A percentile compares a stretch with the other conserved stretches of the same genome.
These are phyloP conservation scores for Paracyclopina nana DNA, from an alignment of 1,140 invertebrate genomes.

Conservation along the genomic window DNA sequence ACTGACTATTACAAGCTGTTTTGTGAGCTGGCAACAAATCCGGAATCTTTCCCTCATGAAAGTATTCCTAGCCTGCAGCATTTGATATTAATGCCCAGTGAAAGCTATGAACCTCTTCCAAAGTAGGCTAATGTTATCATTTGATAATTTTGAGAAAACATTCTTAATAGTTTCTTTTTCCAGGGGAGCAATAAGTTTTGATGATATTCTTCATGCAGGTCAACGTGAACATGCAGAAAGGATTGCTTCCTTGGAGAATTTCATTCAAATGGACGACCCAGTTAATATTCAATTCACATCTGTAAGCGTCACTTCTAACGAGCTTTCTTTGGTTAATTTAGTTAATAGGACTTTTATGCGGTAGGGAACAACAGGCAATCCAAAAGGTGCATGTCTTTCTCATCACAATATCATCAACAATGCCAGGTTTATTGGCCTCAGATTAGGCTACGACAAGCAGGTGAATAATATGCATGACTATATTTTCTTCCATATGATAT, in stretches of 20 bases:
- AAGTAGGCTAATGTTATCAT: no score
- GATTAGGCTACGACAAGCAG: conserved; percentile 9
- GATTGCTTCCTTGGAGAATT: conserved; percentile 28
- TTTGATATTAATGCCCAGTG: no score
- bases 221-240: conserved; percentile 22
- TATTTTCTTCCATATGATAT: no score
- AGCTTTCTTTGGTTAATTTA: not conserved
- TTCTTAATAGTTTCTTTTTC: conserved; percentile 22
- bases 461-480: no score
- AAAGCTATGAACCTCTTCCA: no score
- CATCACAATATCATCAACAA: conserved; percentile 17
- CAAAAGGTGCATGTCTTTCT: conserved; percentile 16
- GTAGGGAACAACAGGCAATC: conserved; percentile 16
- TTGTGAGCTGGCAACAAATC: conserved; percentile 25
- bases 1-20: conserved; percentile 49
- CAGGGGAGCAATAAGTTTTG: conserved; percentile 25
- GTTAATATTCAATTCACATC: conserved; percentile 74
- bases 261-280: conserved; percentile 41
- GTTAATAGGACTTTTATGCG: not conserved
- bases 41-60: conserved; percentile 20
- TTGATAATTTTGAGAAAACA: no score
- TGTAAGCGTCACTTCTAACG: conserved; percentile 31
- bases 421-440: conserved; percentile 4
- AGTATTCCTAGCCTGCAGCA: conserved; percentile 25
- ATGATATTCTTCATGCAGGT: conserved; percentile 25